Conservation (phyloP, 2,888 invertebrate genomes). For the Synergus laeviventris region DNA sequence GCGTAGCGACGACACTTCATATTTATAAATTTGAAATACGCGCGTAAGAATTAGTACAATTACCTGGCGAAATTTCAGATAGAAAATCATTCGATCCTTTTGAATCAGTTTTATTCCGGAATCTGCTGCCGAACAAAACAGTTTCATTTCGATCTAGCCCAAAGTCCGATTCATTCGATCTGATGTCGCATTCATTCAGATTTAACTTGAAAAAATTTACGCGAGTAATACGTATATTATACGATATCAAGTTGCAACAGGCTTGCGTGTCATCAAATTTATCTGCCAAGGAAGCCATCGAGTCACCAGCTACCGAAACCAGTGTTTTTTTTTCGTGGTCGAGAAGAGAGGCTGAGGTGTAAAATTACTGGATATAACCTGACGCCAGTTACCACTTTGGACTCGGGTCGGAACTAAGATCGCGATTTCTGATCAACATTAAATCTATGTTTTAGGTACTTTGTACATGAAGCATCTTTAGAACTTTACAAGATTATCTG, state of each 20-base stretch:
- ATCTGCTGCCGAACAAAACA: too few relatives aligned
- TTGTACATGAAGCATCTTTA: neutral
- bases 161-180: too few relatives aligned
- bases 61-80: too few relatives aligned
- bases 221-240: neutral
- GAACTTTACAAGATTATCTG: neutral
- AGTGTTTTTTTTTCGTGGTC: neutral
- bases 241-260: neutral
- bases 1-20: slow-evolving; percentile 7
- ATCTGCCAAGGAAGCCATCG: neutral
- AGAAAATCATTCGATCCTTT: too few relatives aligned
- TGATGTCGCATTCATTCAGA: too few relatives aligned
- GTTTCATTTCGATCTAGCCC: too few relatives aligned
- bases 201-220: too few relatives aligned
- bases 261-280: neutral
- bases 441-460: neutral
- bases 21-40: neutral
- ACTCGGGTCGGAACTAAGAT: neutral
- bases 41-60: neutral
- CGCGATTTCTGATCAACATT: neutral
- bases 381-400: slow-evolving; percentile 1
- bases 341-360: neutral
- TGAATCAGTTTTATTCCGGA: too few relatives aligned
- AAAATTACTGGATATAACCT: neutral
- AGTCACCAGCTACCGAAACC: neutral